These are phyloP conservation scores for Karalla daura DNA, from an alignment of 2,797 vertebrate genomes.

Conservation along the genomic window DNA sequence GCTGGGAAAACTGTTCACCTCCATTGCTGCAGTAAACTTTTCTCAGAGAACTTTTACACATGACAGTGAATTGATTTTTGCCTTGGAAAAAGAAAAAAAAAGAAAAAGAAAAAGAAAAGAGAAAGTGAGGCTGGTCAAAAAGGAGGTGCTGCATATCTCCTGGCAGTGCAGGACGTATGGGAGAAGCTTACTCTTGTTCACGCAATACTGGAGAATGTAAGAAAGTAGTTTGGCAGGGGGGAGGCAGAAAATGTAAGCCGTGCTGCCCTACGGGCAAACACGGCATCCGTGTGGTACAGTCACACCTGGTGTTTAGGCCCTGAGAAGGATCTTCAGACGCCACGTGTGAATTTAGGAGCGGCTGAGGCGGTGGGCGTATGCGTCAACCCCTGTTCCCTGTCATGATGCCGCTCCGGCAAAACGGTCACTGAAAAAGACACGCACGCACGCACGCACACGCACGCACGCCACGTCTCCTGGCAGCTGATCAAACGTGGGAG, in stretches of 20 bases:
- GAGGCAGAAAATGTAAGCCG: neutral
- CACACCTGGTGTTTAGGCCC: constrained; percentile 7
- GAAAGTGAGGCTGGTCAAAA: no score
- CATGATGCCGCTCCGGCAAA: no score
- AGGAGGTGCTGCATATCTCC: constrained; percentile 2
- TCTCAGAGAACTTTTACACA: constrained; percentile 1
- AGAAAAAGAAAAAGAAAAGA: constrained; percentile 23
- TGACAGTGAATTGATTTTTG: constrained; percentile 19
- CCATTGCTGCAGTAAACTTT: neutral
- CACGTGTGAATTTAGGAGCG: constrained; percentile 13
- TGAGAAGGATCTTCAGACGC: no score
- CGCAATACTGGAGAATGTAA: neutral
- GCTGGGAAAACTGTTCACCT: neutral
- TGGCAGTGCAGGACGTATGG: constrained; percentile 18
- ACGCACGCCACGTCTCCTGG: constrained; percentile 58
- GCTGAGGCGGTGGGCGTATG: constrained; percentile 22
- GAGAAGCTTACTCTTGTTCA: neutral
- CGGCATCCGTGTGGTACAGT: neutral
- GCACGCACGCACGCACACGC: no score
- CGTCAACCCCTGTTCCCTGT: no score
- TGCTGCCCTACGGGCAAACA: neutral
- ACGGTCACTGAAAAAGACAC: constrained; percentile 49
- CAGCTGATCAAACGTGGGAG: constrained; percentile 68
- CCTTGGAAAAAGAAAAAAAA: constrained; percentile 14
- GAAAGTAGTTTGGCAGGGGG: neutral